phyloP scores from a whole-genome alignment of 2,888 invertebrate genomes.

The Ganaspis brasiliensis region DNA sequence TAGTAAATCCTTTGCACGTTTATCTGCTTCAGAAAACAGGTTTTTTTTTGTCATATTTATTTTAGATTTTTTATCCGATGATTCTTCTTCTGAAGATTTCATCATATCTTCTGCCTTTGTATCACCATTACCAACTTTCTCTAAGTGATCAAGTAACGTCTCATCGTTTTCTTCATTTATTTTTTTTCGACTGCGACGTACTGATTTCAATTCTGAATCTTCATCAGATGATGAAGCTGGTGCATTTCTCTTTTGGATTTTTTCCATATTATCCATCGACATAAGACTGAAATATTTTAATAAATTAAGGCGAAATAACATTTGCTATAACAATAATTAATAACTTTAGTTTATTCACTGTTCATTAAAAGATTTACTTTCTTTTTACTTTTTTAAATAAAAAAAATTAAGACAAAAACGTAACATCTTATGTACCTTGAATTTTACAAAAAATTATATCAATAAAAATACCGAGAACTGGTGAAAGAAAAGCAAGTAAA shows the following conservation, averaged over 20 bases:
- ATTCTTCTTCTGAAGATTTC: conserved; percentile 13
- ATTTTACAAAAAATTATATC: no score
- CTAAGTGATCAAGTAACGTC: conserved; percentile 69
- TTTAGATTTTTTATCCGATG: conserved; percentile 3
- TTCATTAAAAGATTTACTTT: no score
- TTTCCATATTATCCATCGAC: conserved; percentile 63
- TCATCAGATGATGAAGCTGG: conserved; percentile 50
- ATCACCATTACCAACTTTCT: conserved; percentile 58
- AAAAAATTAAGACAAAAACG: no score
- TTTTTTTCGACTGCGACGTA: conserved; percentile 47
- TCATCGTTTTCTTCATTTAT: conserved; percentile 64
- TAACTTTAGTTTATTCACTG: no score
- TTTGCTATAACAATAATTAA: no score
- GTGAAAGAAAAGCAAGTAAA: no score
- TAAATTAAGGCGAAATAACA: conserved; percentile 47
- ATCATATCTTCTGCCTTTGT: conserved; percentile 40
- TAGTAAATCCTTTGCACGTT: conserved; percentile 60
- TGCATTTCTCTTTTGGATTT: conserved; percentile 49
- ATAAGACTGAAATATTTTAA: conserved; percentile 48
- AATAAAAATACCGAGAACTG: no score
- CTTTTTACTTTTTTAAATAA: no score
- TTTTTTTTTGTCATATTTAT: conserved; percentile 52
- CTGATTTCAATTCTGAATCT: conserved; percentile 43
- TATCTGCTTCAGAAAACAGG: conserved; percentile 56
- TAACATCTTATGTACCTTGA: no score